These are phyloP conservation scores for Andricus grossulariae DNA, from an alignment of 1,140 invertebrate species.

Conservation along the genomic window DNA sequence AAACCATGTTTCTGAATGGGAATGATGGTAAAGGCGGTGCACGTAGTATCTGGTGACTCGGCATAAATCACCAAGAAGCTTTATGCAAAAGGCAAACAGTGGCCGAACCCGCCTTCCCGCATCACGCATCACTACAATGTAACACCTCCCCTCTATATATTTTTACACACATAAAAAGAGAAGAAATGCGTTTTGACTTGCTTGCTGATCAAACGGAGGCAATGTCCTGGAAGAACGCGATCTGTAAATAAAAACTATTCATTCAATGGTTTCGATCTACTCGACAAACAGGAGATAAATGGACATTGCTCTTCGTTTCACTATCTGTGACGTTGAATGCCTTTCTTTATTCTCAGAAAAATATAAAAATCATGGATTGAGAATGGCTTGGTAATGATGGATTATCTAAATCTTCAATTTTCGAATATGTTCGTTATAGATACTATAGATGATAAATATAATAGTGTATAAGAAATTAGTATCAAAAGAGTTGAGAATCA, in stretches of 20 bases:
- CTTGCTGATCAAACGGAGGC: conserved; percentile 14
- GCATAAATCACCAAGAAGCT: conserved; percentile 51
- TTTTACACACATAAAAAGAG: conserved; percentile 17
- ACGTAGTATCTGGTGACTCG: conserved; percentile 38
- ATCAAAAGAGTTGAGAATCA: no score
- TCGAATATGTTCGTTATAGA: neutral
- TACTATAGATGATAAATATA: neutral
- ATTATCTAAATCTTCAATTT: neutral
- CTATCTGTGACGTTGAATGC: neutral
- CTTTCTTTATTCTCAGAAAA: neutral
- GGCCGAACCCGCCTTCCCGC: conserved; percentile 48
- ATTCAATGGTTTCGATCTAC: conserved; percentile 27
- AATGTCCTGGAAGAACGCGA: conserved; percentile 39
- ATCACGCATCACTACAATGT: conserved; percentile 42
- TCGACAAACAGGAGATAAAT: conserved; percentile 40
- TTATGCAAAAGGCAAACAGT: conserved; percentile 51
- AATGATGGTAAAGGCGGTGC: conserved; percentile 34
- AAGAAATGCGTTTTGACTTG: conserved; percentile 34
- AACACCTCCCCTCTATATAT: conserved; percentile 45
- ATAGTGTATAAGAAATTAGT: no score
- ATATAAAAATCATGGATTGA: conserved; percentile 25
- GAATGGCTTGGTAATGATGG: conserved; percentile 13
- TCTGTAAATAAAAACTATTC: conserved; percentile 37
- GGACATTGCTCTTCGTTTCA: neutral
- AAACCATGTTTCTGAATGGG: conserved; percentile 46